Evolutionary conservation across 2,797 vertebrate genomes (phyloP).

Genomic region (Galago senegalensis): DNA sequence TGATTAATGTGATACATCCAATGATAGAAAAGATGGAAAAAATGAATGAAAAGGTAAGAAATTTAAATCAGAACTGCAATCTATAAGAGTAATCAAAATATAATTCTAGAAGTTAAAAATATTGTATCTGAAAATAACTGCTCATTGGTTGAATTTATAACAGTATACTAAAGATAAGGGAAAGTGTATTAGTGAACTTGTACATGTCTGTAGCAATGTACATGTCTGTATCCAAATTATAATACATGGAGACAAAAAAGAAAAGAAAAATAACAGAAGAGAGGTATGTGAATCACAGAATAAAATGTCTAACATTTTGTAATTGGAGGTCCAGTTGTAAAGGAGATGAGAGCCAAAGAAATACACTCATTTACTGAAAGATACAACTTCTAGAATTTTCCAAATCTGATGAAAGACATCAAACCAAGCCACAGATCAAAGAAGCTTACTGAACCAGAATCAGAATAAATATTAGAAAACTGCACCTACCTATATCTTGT

Average conservation of each 20-base stretch:
- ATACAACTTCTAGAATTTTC: not conserved
- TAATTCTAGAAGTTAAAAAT: not conserved
- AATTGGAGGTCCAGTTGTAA: not conserved
- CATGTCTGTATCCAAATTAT: not conserved
- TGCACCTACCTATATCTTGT: not conserved
- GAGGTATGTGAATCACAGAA: not conserved
- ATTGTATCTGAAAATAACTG: not conserved
- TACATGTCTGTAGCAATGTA: not conserved
- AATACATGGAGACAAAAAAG: not conserved
- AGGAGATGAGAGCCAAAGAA: not conserved
- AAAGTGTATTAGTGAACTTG: not conserved
- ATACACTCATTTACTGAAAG: not conserved
- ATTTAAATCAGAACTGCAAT: not conserved
- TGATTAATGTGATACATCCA: not conserved
- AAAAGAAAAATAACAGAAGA: not conserved
- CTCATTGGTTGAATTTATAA: not conserved
- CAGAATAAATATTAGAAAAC: not conserved
- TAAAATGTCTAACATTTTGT: not conserved
- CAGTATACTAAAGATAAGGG: not conserved
- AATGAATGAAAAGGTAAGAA: not conserved
- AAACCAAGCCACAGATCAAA: not conserved
- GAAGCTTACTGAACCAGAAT: not conserved
- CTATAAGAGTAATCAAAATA: not conserved
- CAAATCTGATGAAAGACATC: not conserved
- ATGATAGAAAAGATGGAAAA: not conserved